Conservation (phyloP, 2,888 invertebrate species). For the Agonopterix subpropinquella region DNA sequence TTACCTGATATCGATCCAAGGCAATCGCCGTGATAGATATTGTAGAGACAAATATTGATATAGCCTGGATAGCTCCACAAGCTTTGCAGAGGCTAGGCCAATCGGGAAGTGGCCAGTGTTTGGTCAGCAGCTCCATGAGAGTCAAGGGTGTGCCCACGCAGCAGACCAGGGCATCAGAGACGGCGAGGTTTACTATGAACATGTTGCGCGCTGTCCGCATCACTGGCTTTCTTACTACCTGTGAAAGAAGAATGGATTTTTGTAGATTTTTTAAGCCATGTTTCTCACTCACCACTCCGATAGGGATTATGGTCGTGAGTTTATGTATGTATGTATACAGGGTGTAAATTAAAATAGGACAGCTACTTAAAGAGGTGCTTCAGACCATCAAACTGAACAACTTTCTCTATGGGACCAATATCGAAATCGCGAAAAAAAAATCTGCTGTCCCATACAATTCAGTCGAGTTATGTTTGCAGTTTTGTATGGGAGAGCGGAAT, state of each 20-base stretch:
- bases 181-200: conserved; percentile 92
- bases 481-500: too few species aligned
- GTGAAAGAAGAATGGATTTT: conserved; percentile 21
- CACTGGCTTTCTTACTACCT: conserved; percentile 87
- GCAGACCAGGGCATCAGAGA: conserved; percentile 89
- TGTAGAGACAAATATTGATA: conserved; percentile 94
- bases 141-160: conserved; percentile 94
- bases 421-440: too few species aligned
- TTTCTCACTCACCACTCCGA: too few species aligned
- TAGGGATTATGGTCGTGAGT: too few species aligned
- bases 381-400: too few species aligned
- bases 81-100: conserved; percentile 88
- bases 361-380: too few species aligned
- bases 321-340: too few species aligned
- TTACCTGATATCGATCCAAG: conserved; percentile 86
- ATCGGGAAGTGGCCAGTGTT: conserved; percentile 91
- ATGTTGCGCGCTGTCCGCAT: conserved; percentile 96
- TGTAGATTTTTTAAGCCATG: too few species aligned
- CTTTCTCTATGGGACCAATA: too few species aligned
- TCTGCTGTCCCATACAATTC: too few species aligned
- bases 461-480: too few species aligned
- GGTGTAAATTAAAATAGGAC: too few species aligned
- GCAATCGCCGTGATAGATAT: conserved; percentile 96
- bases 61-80: conserved; percentile 90
- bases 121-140: conserved; percentile 88